phyloP scores from a whole-genome alignment of 1,140 invertebrate species.

The Spodoptera frugiperda region DNA sequence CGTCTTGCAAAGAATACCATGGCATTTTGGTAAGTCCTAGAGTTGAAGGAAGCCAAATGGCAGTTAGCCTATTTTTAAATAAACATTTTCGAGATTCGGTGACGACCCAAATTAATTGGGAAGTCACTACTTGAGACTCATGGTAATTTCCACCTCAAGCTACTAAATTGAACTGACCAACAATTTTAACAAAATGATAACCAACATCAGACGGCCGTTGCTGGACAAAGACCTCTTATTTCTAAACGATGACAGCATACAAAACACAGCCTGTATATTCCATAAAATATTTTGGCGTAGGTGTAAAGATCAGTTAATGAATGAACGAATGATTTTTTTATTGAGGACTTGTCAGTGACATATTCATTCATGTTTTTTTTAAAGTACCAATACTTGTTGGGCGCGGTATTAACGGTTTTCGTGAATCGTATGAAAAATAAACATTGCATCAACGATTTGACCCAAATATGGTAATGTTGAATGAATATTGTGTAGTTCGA shows the following conservation, averaged over 20 bases:
- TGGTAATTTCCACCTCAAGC: too few species aligned
- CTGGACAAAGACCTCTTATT: neutral
- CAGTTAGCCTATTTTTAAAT: too few species aligned
- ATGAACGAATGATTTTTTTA: conserved; percentile 38
- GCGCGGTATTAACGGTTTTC: conserved; percentile 31
- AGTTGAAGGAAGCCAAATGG: too few species aligned
- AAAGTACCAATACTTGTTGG: conserved; percentile 14
- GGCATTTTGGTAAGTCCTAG: too few species aligned
- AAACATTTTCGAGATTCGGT: too few species aligned
- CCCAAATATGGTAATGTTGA: conserved; percentile 19
- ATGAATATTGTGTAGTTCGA: neutral
- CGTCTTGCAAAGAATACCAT: too few species aligned
- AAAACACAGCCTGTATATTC: conserved; percentile 10
- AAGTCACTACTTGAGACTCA: too few species aligned
- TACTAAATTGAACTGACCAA: too few species aligned
- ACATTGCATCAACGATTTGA: conserved; percentile 9
- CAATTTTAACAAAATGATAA: too few species aligned
- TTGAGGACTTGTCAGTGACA: conserved; percentile 35
- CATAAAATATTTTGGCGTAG: conserved; percentile 34
- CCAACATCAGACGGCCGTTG: too few species aligned
- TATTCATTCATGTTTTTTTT: conserved; percentile 41
- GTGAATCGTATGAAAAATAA: conserved; percentile 14
- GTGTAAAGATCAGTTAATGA: conserved; percentile 37
- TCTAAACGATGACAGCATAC: neutral
- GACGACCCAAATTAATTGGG: too few species aligned